Conservation (phyloP, 2,888 invertebrate genomes). For the Melanophora roralis region DNA sequence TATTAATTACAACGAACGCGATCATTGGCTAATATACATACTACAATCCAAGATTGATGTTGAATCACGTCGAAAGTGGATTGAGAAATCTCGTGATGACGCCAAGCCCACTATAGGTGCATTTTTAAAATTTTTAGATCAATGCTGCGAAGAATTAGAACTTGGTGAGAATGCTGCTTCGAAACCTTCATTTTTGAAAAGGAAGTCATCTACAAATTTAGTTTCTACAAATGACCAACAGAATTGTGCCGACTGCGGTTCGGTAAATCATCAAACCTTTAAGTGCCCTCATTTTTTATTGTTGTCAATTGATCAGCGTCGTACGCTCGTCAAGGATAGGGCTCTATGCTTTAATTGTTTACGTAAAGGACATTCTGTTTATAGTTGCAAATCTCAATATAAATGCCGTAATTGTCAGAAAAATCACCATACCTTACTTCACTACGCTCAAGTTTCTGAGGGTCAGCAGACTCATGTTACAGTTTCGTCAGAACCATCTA, state of each 20-base stretch:
- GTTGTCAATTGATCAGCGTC: not conserved
- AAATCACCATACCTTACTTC: not conserved
- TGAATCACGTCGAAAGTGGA: constrained; percentile 9
- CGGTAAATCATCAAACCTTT: not conserved
- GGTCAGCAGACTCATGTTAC: not conserved
- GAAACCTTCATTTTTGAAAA: not conserved
- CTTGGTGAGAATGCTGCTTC: not conserved
- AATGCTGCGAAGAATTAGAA: constrained; percentile 6
- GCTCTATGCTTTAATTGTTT: constrained; percentile 15
- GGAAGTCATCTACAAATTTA: not conserved
- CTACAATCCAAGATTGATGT: not conserved
- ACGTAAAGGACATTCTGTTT: not conserved
- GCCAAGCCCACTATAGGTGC: not conserved
- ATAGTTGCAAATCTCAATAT: not conserved
- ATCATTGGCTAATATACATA: constrained; percentile 9
- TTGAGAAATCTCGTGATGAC: constrained; percentile 1
- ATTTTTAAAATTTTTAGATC: constrained; percentile 13
- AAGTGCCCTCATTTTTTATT: constrained; percentile 27
- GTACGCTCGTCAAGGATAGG: not conserved
- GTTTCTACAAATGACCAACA: not conserved
- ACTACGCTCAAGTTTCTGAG: not conserved
- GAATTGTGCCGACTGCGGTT: not conserved
- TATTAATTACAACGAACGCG: not conserved
- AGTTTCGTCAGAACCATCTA: not conserved
- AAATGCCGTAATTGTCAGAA: constrained; percentile 7